Evolutionary conservation across 1,140 invertebrate genomes (phyloP), one percentile per base, ranked within the genome.

Genomic region (Cardiocondyla obscurior): DNA sequence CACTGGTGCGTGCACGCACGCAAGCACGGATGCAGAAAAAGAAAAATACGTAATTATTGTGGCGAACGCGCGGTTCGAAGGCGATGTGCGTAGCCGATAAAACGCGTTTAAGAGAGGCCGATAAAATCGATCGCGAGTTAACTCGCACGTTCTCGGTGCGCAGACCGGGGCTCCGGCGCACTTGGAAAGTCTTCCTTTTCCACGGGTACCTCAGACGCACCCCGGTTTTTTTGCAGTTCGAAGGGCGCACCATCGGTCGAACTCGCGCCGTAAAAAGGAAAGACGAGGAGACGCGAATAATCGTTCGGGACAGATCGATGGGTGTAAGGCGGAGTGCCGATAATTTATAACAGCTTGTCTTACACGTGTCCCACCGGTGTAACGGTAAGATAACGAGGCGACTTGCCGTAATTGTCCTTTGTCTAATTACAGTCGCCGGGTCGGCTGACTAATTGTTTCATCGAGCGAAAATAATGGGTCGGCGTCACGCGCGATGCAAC

Each of bases 391-490:
- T 85, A 88, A 85, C 86, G 81, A 83, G 74, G 74, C 81, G 81
- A 86, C 36, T 74, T 62, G 58, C 53, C 44, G 74, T 88, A 88
- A 88, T 88, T 88, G 84, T 88, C 79, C 84, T 83, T 88, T 88
- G 86, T 85, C 81, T 88, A 87, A 88, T 88, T 88, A 87, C 72
- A 85, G 84, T 76, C 64, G 76, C 53, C 69, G 49, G 58, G 46
- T 60, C 39, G 25, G 70, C 67, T 86, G 88, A 83, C 89, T 90
- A 90, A 90, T 90, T 90, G 89, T 90, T 90, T 90, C 89, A 87
- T 90, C 86, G 81, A 81, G 72, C 62, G 82, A 85, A 83, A 88
- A 90, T 90, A 90, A 90, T 89, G 86, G 88, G 82, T n/a, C 49
- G 60, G 53, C 73, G 84, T 89, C 89, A 90, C 89, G 89, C 88